phyloP scores from a whole-genome alignment of 2,797 vertebrate species.

The Smutsia gigantea region DNA sequence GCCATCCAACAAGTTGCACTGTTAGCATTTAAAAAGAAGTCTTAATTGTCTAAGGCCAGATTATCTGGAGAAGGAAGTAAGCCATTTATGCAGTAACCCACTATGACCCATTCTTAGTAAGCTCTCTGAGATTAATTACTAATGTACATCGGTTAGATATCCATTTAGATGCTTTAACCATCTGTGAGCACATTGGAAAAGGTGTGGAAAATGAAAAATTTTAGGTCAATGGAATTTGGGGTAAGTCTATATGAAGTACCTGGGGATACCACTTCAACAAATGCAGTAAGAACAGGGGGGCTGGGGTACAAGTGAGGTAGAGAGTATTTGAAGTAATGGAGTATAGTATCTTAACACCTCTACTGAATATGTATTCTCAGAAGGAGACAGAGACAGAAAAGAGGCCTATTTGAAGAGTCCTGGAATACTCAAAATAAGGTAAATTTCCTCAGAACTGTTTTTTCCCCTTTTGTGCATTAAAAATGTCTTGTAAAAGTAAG shows the following conservation, averaged over 20 bases:
- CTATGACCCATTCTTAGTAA: not conserved
- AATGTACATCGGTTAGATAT: not conserved
- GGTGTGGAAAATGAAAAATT: not conserved
- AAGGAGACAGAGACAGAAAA: conserved; percentile 63
- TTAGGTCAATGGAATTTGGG: not conserved
- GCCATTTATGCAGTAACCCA: not conserved
- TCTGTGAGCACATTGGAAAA: not conserved
- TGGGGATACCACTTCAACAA: not conserved
- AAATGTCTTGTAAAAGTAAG: not conserved
- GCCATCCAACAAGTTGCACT: not conserved
- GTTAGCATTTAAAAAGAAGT: not conserved
- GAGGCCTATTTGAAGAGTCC: not conserved
- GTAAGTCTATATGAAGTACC: not conserved
- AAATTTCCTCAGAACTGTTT: not conserved
- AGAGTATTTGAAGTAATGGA: not conserved
- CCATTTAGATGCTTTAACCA: not conserved
- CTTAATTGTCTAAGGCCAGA: not conserved
- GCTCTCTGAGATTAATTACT: not conserved
- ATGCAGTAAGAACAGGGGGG: not conserved
- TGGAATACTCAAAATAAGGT: conserved; percentile 39
- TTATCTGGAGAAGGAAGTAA: not conserved
- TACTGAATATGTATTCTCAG: conserved; percentile 60
- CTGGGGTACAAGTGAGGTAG: not conserved
- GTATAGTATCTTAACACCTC: not conserved
- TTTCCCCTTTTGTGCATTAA: not conserved